phyloP scores from a whole-genome alignment of 1,140 invertebrate species.

The Temnothorax nylanderi region DNA sequence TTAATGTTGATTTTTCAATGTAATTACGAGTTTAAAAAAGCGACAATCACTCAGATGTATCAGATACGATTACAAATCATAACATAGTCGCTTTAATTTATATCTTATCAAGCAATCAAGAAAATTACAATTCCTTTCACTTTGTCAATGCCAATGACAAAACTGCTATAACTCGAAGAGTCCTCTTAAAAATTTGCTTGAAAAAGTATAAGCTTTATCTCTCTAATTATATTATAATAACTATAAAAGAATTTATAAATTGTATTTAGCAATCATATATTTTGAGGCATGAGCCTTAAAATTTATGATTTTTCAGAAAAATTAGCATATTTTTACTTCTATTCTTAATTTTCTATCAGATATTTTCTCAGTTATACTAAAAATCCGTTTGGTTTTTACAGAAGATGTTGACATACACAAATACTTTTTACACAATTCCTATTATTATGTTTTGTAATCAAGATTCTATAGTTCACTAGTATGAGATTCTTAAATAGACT shows the following conservation, averaged over 20 bases:
- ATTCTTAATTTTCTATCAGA: background rate
- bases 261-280: background rate
- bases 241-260: background rate
- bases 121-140: constrained; percentile 5
- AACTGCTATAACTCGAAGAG: background rate
- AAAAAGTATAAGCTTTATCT: background rate
- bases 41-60: background rate
- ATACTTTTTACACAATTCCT: background rate
- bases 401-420: background rate
- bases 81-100: background rate
- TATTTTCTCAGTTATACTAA: background rate
- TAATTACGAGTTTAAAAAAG: background rate
- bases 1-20: background rate
- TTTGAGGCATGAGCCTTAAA: background rate
- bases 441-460: too few relatives aligned
- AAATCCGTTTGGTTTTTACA: background rate
- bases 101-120: background rate
- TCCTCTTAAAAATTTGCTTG: background rate
- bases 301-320: background rate
- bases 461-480: background rate
- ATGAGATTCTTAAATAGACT: background rate
- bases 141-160: constrained; percentile 4
- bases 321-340: background rate
- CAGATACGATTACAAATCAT: background rate
- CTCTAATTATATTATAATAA: background rate